phyloP scores from a whole-genome alignment of 2,888 invertebrate species.

The Clusia tigrina region DNA sequence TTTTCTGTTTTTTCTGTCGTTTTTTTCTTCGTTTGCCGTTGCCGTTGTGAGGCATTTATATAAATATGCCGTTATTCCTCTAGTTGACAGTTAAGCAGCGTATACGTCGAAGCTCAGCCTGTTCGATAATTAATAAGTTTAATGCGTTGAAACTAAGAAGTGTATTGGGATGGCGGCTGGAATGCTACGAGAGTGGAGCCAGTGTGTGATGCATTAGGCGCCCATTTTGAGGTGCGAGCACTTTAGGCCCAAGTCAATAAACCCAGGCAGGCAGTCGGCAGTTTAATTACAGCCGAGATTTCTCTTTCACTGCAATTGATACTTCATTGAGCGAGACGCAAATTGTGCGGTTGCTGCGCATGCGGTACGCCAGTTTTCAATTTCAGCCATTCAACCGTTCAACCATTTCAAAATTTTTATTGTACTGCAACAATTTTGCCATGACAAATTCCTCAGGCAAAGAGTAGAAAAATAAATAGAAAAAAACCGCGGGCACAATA shows the following conservation, averaged over 20 bases:
- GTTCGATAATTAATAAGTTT: too few relatives aligned
- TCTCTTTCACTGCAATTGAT: background rate
- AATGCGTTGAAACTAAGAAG: too few relatives aligned
- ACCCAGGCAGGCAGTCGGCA: background rate
- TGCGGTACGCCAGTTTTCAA: background rate
- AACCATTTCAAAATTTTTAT: background rate
- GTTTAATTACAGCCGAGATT: background rate
- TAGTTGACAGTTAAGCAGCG: background rate
- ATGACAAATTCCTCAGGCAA: background rate
- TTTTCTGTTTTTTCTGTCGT: too few relatives aligned
- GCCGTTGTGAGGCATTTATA: too few relatives aligned
- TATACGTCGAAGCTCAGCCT: background rate
- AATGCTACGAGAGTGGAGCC: too few relatives aligned
- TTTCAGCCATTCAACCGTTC: background rate
- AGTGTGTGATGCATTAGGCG: too few relatives aligned
- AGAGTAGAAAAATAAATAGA: background rate
- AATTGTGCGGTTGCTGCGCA: background rate
- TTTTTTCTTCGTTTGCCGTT: too few relatives aligned
- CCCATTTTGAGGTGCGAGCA: too few relatives aligned
- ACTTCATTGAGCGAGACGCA: background rate
- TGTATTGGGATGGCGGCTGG: too few relatives aligned
- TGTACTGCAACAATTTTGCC: slow-evolving; percentile 5
- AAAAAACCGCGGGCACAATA: background rate
- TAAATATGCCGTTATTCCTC: background rate
- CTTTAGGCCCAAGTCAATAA: background rate